A percentile compares a stretch with the other conserved stretches of the same genome.
Conservation (phyloP, 2,113 vertebrate species). For the Lonchura striata region DNA sequence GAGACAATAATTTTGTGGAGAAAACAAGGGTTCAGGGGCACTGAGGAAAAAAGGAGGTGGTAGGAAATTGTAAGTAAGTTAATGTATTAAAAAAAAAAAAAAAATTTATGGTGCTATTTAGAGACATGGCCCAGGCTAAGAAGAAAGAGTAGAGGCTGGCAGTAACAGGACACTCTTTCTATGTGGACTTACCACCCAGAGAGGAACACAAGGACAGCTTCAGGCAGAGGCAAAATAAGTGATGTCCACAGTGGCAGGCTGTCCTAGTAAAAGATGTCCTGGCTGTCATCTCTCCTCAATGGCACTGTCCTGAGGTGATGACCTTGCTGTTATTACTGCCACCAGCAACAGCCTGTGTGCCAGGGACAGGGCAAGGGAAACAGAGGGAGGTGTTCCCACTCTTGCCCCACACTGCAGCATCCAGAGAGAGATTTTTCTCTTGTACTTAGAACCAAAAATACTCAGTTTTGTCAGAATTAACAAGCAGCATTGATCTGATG, state of each 20-base stretch:
- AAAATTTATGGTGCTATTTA: not conserved
- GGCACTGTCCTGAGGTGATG: not conserved
- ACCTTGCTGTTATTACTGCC: not conserved
- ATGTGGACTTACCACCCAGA: not conserved
- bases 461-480: not conserved
- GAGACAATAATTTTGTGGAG: not conserved
- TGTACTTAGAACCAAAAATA: not conserved
- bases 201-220: not conserved
- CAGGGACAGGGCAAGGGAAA: not conserved
- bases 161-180: not conserved
- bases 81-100: not conserved
- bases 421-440: not conserved
- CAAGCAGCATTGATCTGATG: not conserved
- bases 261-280: not conserved
- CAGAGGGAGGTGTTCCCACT: not conserved
- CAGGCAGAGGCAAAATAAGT: not conserved
- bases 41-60: not conserved
- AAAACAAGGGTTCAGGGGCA: not conserved
- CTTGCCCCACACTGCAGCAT: not conserved
- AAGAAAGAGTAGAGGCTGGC: not conserved
- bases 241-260: not conserved
- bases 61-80: not conserved
- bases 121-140: not conserved
- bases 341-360: not conserved
- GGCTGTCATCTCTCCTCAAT: not conserved